Evolutionary conservation across 2,797 vertebrate genomes (phyloP).

Genomic region (Amblyraja radiata): DNA sequence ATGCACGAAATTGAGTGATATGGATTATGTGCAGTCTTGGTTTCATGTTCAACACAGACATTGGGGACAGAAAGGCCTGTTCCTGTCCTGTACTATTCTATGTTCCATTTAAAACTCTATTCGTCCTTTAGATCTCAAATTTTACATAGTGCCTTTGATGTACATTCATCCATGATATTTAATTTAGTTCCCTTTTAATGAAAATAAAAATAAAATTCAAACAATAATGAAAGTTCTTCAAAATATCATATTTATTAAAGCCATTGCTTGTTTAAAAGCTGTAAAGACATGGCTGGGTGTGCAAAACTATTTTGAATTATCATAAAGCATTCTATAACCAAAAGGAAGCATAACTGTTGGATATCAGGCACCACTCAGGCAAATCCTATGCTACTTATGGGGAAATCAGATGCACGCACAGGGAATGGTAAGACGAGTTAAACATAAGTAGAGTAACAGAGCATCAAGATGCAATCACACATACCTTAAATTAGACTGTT

Average conservation of each 20-base stretch:
- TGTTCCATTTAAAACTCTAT: neutral
- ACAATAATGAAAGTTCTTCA: neutral
- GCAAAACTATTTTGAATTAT: neutral
- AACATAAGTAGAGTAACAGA: neutral
- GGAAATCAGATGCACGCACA: neutral
- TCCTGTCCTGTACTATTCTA: too few relatives aligned
- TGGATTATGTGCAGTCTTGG: too few relatives aligned
- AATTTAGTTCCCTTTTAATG: neutral
- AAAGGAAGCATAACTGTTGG: neutral
- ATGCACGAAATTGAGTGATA: too few relatives aligned
- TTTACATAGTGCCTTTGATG: neutral
- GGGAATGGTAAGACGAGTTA: neutral
- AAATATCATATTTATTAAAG: conserved; percentile 5
- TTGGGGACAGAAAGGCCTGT: too few relatives aligned
- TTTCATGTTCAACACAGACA: too few relatives aligned
- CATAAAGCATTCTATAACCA: neutral
- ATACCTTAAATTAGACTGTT: neutral
- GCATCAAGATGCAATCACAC: neutral
- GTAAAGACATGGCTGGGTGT: too few relatives aligned
- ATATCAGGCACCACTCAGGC: neutral
- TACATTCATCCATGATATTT: neutral
- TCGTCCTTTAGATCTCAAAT: neutral
- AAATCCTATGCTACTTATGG: neutral
- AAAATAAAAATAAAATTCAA: neutral
- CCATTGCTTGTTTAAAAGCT: neutral